These are phyloP conservation scores for Pangasius sanitwongsei DNA, from an alignment of 2,797 vertebrate species.

Conservation along the genomic window DNA sequence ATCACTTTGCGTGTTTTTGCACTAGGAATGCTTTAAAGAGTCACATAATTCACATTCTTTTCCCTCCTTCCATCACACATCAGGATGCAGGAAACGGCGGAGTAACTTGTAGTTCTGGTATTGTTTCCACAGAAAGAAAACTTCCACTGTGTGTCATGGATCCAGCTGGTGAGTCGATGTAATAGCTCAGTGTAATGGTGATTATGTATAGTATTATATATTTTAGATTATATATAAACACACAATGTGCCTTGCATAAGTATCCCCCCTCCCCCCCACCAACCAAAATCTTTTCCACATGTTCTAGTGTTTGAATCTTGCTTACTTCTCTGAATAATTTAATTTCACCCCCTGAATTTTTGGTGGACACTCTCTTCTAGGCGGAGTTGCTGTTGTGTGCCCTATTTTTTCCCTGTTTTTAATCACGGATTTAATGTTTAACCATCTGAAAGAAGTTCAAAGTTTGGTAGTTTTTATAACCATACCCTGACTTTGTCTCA, in stretches of 20 bases:
- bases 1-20: neutral
- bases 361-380: neutral
- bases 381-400: neutral
- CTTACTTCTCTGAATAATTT: neutral
- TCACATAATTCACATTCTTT: neutral
- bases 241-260: neutral
- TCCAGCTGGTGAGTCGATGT: constrained; percentile 36
- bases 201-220: neutral
- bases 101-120: constrained; percentile 18
- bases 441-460: neutral
- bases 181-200: neutral
- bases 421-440: neutral
- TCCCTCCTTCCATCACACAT: neutral
- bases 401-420: neutral
- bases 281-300: neutral
- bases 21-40: neutral
- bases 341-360: neutral
- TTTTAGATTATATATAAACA: neutral
- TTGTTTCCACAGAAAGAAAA: constrained; percentile 2
- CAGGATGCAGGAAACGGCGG: neutral
- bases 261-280: neutral
- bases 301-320: too few relatives aligned
- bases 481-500: neutral
- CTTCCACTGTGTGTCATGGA: constrained; percentile 21
- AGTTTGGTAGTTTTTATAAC: neutral